Base-by-base conservation (phyloP, 2,113 vertebrate genomes). In the Hemichromis elongatus region DNA sequence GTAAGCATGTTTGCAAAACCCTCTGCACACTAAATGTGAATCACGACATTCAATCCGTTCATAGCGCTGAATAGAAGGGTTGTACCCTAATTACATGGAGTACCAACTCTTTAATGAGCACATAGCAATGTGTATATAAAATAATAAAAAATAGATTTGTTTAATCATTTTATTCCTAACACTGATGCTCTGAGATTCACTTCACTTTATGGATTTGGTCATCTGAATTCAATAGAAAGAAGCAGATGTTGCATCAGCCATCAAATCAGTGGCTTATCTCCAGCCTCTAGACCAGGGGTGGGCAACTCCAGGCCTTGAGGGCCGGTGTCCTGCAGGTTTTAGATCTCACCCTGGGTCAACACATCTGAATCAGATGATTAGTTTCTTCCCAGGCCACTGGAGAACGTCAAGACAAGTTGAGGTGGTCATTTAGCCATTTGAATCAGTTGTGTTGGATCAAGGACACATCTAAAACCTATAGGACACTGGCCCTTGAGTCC, bases 111-210 rank as follows among this genome's bases (percentile, higher is more conserved):
- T 61, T 61, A n/a, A 61, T 35, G 57, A 61, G 57, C 1, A 61
- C 57, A 61, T 7, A 35, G 30, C 9, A 61, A 61, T 61, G 16
- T 61, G 57, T n/a, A 18, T 11, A 35, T 61, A 61, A 61, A 61
- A 35, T 0, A 0, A 10, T 30, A 35, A 35, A 9, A 13, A 7
- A 0, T 5, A 61, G 30, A 9, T 61, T 35, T 61, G 5, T 61
- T 61, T 35, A 61, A 61, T n/a, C 19, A 61, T 61, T 35, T 61
- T 35, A 61, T 61, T 35, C 18, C 57, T 61, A 33, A 33, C 16
- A 59, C 19, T 42, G 35, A n/a, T 3, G 4, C 35, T 68, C n/a
- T 66, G 35, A 40, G 61, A 66, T 19, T 40, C 6, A 66, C 11
- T 40, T 11, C 61, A 40, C 11, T 66, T 21, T 66, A n/a, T 66